Evolutionary conservation across 2,888 invertebrate species (phyloP).

Genomic region (Xestobium rufovillosum): DNA sequence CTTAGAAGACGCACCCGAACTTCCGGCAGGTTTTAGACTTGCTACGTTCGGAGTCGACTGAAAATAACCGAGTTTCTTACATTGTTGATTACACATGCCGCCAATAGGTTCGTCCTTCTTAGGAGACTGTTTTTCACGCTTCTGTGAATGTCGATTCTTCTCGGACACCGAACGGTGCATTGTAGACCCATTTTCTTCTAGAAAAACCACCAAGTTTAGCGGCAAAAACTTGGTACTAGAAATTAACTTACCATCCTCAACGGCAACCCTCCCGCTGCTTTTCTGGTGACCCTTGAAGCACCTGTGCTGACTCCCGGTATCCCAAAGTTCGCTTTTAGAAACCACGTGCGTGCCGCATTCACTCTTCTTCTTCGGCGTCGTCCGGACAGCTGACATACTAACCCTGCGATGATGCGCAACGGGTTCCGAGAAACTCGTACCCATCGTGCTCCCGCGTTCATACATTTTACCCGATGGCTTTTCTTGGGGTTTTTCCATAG

Average conservation of each 20-base stretch:
- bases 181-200: slow-evolving; percentile 35
- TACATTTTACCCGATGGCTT: slow-evolving; percentile 3
- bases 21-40: slow-evolving; percentile 33
- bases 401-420: slow-evolving; percentile 36
- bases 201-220: slow-evolving; percentile 20
- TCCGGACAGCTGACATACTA: slow-evolving; percentile 33
- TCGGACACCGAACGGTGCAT: slow-evolving; percentile 41
- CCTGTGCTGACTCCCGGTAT: slow-evolving; percentile 40
- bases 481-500: slow-evolving; percentile 12
- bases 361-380: slow-evolving; percentile 45
- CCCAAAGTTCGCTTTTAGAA: slow-evolving; percentile 44
- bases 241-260: slow-evolving; percentile 37
- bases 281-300: slow-evolving; percentile 39
- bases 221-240: too few species aligned
- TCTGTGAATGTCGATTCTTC: slow-evolving; percentile 36
- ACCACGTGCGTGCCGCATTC: slow-evolving; percentile 42
- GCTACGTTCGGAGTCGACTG: slow-evolving; percentile 57
- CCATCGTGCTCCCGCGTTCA: slow-evolving; percentile 17
- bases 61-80: slow-evolving; percentile 46
- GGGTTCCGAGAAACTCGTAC: slow-evolving; percentile 36
- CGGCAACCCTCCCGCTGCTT: slow-evolving; percentile 32
- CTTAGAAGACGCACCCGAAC: slow-evolving; percentile 25
- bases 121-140: slow-evolving; percentile 34
- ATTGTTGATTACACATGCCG: slow-evolving; percentile 39
- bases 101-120: slow-evolving; percentile 28